phyloP scores from a whole-genome alignment of 1,140 invertebrate genomes.

The Leguminivora glycinivorella region DNA sequence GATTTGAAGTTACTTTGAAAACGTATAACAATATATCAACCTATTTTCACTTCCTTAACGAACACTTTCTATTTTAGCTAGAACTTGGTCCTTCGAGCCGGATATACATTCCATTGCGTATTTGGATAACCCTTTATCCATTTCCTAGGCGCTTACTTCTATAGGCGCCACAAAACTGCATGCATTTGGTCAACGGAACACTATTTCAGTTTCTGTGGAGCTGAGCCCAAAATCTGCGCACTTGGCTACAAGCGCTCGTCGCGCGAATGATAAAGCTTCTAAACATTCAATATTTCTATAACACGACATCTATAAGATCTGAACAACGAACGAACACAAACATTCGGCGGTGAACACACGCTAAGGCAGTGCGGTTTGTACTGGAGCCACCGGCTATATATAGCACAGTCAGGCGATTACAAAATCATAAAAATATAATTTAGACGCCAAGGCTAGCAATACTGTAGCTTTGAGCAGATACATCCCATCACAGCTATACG shows the following conservation, averaged over 20 bases:
- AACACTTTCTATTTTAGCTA: neutral
- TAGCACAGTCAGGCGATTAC: constrained; percentile 38
- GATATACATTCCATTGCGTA: neutral
- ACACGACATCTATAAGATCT: constrained; percentile 31
- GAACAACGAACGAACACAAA: constrained; percentile 15
- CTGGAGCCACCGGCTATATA: constrained; percentile 31
- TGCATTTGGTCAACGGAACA: neutral
- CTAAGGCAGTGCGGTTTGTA: constrained; percentile 49
- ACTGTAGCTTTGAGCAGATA: constrained; percentile 27
- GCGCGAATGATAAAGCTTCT: constrained; percentile 17
- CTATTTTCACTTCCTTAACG: neutral
- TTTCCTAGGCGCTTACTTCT: too few relatives aligned
- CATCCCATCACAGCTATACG: constrained; percentile 21
- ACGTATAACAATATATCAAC: neutral
- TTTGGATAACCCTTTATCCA: too few relatives aligned
- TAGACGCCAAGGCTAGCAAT: constrained; percentile 30
- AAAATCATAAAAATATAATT: constrained; percentile 37
- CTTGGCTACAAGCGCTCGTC: neutral
- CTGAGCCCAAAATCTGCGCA: neutral
- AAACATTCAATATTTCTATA: constrained; percentile 18
- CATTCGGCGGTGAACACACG: constrained; percentile 50
- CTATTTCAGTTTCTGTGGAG: neutral
- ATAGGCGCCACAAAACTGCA: constrained; percentile 41
- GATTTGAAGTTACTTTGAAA: neutral
- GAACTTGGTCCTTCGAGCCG: neutral